Conservation (phyloP, 2,113 vertebrate species). For the Callocephalon fimbriatum region DNA sequence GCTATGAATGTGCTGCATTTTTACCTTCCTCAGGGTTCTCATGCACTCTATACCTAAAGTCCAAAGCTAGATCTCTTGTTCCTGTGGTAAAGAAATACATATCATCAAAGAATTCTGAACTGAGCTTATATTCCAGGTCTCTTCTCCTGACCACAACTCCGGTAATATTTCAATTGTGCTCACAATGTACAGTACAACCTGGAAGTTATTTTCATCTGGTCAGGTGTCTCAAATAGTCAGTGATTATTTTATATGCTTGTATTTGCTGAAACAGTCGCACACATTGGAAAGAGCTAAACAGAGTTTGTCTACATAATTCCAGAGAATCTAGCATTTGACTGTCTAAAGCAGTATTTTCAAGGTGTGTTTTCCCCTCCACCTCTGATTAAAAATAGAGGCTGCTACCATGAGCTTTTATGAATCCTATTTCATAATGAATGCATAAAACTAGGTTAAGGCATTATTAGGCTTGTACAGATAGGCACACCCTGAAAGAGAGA, state of each 20-base stretch:
- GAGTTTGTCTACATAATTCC: not conserved
- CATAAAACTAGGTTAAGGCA: constrained; percentile 24
- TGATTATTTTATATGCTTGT: not conserved
- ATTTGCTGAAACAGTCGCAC: not conserved
- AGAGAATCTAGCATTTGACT: not conserved
- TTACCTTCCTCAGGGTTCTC: not conserved
- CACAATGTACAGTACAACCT: not conserved
- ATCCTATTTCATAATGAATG: not conserved
- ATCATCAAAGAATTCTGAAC: not conserved
- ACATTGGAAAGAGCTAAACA: not conserved
- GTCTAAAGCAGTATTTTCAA: not conserved
- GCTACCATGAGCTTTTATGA: not conserved
- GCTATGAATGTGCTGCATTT: not conserved
- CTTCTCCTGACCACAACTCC: not conserved
- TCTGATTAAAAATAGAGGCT: not conserved
- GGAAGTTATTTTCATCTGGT: not conserved
- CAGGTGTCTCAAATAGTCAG: not conserved
- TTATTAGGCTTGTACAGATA: constrained; percentile 4
- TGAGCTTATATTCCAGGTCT: not conserved
- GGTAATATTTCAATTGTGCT: not conserved
- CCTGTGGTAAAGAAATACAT: not conserved
- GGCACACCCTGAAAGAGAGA: not conserved
- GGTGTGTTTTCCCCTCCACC: not conserved
- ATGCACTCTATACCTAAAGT: not conserved
- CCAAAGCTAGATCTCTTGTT: not conserved